Evolutionary conservation across 1,140 invertebrate species (phyloP), one percentile per base, ranked within the genome.

Genomic region (Homarus americanus): DNA sequence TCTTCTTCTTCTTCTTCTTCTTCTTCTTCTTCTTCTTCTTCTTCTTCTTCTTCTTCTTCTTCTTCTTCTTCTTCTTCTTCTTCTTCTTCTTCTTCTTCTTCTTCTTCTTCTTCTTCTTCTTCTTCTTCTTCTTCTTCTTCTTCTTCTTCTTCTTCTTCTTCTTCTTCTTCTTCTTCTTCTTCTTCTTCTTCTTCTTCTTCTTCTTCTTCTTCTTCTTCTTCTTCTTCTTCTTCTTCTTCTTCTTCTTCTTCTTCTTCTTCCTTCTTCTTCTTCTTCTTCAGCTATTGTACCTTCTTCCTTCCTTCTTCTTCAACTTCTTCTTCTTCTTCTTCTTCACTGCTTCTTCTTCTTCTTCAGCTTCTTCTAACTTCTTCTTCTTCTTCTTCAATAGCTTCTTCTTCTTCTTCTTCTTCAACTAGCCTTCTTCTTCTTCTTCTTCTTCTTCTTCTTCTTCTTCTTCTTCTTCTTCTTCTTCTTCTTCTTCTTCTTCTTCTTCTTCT

Each of bases 1-100:
- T 17, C 75, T 63, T 36, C 73, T 86, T n/a, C 44, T 76, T 40
- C 41, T 75, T 17, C 69, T 53, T 36, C 34, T 86, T 32, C 41
- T 76, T 40, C 84, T 58, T 28, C 20, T 53, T 40, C 72, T 76
- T 15, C 41, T 76, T 17, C 84, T 53, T 36, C 32, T 53, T 32
- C 34, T 20, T 66, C 36, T 83, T 66, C 53, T 63, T n/a, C 24
- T 83, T 40, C 24, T 44, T 41, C 20, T 78, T 12, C 3, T 78
- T 1, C 1, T 78, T 41, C 20, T 66, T 32, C 76, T 15, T 20
- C 36, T 53, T 41, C 34, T 53, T 24, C 44, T 44, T 41, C 38
- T 53, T n/a, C 40, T 53, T 69, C 49, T 41, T 40, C 58, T 34
- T 76, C 41, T 53, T 53, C 49, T 40, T 20, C 17, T 12, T 32